Percentiles rank a stretch among this genome's conserved stretches.
These are phyloP conservation scores for Herminia tarsipennalis DNA, from an alignment of 2,888 invertebrate genomes.

Conservation along the genomic window DNA sequence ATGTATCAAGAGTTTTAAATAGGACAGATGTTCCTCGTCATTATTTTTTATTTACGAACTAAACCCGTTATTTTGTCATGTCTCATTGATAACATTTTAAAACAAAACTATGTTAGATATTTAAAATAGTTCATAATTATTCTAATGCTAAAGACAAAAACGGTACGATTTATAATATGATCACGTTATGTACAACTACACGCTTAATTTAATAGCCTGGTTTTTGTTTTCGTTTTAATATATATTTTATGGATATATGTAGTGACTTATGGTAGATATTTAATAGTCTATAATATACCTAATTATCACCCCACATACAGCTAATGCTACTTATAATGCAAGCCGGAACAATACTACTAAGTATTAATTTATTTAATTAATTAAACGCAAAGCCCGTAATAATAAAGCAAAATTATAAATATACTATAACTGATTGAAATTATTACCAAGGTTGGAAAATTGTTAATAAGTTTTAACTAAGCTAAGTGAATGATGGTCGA, in stretches of 20 bases:
- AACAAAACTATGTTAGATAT: neutral
- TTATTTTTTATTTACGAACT: neutral
- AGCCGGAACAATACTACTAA: neutral
- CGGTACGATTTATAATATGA: constrained; percentile 3
- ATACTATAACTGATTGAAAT: too few species aligned
- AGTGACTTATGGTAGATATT: neutral
- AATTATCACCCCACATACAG: neutral
- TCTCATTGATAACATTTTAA: neutral
- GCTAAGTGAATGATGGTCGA: too few species aligned
- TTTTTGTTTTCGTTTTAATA: neutral
- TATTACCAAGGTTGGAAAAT: too few species aligned
- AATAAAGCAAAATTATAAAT: too few species aligned
- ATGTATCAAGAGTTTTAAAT: neutral
- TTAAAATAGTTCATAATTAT: neutral
- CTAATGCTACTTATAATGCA: neutral
- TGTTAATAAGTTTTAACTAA: too few species aligned
- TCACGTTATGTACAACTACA: neutral
- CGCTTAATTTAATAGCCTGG: neutral
- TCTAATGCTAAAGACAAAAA: constrained; percentile 12
- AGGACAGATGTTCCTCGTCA: neutral
- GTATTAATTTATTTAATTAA: neutral
- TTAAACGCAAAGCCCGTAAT: too few species aligned
- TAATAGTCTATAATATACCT: neutral
- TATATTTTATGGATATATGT: neutral
- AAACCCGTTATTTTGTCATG: neutral